Evolutionary conservation across 2,113 vertebrate species (phyloP), one percentile per base, ranked within the genome.

Genomic region (Osmerus mordax): DNA sequence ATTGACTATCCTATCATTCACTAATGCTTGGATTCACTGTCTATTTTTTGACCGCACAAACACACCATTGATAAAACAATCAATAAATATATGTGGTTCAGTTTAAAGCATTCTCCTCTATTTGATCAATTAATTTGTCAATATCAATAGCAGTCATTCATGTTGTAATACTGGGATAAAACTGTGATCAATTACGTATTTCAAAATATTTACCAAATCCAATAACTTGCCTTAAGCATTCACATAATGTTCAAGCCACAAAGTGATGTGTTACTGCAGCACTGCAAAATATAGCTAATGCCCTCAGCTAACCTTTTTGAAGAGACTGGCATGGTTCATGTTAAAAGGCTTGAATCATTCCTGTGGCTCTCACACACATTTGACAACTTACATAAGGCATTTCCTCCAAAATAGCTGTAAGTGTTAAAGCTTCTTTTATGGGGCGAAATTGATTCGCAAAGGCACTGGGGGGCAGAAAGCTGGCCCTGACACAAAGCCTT

Each of bases 341-440:
- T 74, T 91, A 86, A 90, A 92, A 86, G 88, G 86, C 75, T 80
- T 78, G 78, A 92, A 88, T 91, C 87, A 83, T 88, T 88, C 86
- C 81, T 80, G 23, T 80, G 76, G 75, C 82, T 80, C 85, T 83
- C 77, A 76, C 69, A 81, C 78, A 82, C 86, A 82, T 89, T 85
- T 87, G 84, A 23, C 23, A 23, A 88, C 90, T 91, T 91, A 92
- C 90, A 92, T 91, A 91, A 92, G 90, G 89, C 87, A 88, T 92
- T 91, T 89, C 82, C 89, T 90, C 89, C 90, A 89, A 92, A 90
- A 91, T 91, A 91, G 88, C 89, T 89, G 36, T 89, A 91, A 91
- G 89, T 91, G 90, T 89, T 92, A 87, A 91, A 87, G 87, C 89
- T 87, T 88, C 89, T 92, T 91, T 91, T 89, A 91, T 91, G 86